Conservation (phyloP, 1,140 invertebrate genomes). For the Drosophila tsacasi region DNA sequence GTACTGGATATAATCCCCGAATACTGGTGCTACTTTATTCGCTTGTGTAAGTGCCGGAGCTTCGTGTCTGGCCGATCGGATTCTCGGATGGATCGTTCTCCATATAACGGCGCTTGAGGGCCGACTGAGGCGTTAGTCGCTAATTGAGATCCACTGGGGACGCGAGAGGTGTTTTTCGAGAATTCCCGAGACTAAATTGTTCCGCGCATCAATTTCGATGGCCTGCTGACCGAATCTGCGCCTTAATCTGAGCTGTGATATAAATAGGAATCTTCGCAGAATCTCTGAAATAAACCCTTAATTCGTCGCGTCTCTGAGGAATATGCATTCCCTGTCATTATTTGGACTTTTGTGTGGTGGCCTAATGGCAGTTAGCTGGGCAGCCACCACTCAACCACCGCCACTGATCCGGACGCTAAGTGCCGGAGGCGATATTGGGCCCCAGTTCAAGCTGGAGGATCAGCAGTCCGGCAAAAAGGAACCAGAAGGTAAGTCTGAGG, state of each 20-base stretch:
- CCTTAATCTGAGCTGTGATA: conserved; percentile 68
- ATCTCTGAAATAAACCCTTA: background rate
- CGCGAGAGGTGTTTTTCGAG: conserved; percentile 16
- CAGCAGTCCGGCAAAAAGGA: background rate
- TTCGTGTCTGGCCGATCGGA: conserved; percentile 44
- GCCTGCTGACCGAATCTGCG: conserved; percentile 46
- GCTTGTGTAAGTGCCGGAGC: conserved; percentile 19
- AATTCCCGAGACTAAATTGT: conserved; percentile 31
- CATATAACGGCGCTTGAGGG: conserved; percentile 74
- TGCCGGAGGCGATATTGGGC: conserved; percentile 66
- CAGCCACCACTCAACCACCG: conserved; percentile 65
- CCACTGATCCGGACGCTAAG: conserved; percentile 67
- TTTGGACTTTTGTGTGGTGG: conserved; percentile 15
- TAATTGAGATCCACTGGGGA: conserved; percentile 59
- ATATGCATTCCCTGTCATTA: conserved; percentile 49
- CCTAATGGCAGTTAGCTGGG: conserved; percentile 26
- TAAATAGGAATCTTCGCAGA: conserved; percentile 16
- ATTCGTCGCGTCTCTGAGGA: conserved; percentile 6
- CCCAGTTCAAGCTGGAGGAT: conserved; percentile 52
- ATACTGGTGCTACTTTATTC: background rate
- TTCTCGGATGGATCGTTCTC: conserved; percentile 35
- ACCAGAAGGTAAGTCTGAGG: conserved; percentile 53
- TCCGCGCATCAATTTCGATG: conserved; percentile 46
- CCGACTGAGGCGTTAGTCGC: conserved; percentile 60
- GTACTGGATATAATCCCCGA: conserved; percentile 18